A percentile compares a stretch with the other conserved stretches of the same genome.
These are phyloP conservation scores for Potorous gilbertii DNA, from an alignment of 2,797 vertebrate genomes.

Conservation along the genomic window DNA sequence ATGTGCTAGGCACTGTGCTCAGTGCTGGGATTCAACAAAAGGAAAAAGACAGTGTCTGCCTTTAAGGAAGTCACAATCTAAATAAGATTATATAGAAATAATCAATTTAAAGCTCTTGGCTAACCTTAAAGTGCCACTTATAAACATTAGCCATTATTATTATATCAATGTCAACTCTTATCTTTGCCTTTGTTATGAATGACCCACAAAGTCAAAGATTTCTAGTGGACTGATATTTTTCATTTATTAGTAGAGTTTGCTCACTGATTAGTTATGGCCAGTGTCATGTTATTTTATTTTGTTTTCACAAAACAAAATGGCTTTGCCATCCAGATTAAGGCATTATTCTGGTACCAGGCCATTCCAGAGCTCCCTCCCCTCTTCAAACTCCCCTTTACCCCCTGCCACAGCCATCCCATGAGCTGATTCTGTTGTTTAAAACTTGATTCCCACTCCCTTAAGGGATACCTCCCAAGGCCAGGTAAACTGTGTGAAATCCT, in stretches of 20 bases:
- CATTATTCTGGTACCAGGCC: neutral
- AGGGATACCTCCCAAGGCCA: neutral
- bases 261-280: neutral
- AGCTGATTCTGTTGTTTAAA: neutral
- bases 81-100: neutral
- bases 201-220: neutral
- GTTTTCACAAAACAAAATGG: neutral
- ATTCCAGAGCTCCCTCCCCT: neutral
- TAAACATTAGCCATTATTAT: neutral
- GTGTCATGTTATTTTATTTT: neutral
- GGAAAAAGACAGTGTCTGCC: neutral
- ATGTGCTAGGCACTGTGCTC: neutral
- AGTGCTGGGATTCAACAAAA: neutral
- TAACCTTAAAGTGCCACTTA: neutral
- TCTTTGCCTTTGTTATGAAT: neutral
- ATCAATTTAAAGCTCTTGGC: neutral
- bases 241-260: neutral
- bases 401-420: neutral
- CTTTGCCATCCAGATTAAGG: neutral
- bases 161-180: neutral
- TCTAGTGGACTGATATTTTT: neutral
- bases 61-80: neutral
- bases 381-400: rapidly evolving
- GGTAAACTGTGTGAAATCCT: constrained; percentile 2
- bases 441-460: constrained; percentile 22